Conservation (phyloP, 1,140 invertebrate genomes). For the Rhagoletis pomonella region DNA sequence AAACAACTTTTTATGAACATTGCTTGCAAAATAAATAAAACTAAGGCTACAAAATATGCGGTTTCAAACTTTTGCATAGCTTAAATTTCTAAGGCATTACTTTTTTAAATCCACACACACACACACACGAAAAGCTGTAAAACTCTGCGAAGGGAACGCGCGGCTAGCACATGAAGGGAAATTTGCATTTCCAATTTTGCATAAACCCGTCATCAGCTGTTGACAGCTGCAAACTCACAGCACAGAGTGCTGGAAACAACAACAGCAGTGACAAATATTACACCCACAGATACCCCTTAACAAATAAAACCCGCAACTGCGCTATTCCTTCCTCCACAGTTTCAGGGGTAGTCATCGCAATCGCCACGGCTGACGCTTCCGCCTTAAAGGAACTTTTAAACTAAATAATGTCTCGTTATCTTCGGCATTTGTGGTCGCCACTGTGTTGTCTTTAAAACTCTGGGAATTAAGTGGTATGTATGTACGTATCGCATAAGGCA, state of each 20-base stretch:
- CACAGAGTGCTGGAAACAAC: background rate
- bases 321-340: background rate
- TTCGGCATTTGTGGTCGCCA: slow-evolving; percentile 44
- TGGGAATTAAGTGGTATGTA: background rate
- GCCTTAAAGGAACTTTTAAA: slow-evolving; percentile 20
- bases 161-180: background rate
- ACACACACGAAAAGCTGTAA: background rate
- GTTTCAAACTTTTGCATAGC: slow-evolving; percentile 21
- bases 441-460: background rate
- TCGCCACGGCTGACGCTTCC: background rate
- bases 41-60: background rate
- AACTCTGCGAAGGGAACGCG: too few species aligned
- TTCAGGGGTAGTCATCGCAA: background rate
- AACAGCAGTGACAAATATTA: background rate
- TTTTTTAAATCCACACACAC: background rate
- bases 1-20: background rate
- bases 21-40: slow-evolving; percentile 25
- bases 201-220: slow-evolving; percentile 41
- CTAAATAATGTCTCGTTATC: slow-evolving; percentile 51
- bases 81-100: background rate
- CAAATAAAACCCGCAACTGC: background rate
- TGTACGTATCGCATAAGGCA: background rate
- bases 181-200: slow-evolving; percentile 50
- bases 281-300: slow-evolving; percentile 5
- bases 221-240: slow-evolving; percentile 6